These are phyloP conservation scores for Aphaenogaster ashmeadi DNA, from an alignment of 1,140 invertebrate species.

Conservation along the genomic window DNA sequence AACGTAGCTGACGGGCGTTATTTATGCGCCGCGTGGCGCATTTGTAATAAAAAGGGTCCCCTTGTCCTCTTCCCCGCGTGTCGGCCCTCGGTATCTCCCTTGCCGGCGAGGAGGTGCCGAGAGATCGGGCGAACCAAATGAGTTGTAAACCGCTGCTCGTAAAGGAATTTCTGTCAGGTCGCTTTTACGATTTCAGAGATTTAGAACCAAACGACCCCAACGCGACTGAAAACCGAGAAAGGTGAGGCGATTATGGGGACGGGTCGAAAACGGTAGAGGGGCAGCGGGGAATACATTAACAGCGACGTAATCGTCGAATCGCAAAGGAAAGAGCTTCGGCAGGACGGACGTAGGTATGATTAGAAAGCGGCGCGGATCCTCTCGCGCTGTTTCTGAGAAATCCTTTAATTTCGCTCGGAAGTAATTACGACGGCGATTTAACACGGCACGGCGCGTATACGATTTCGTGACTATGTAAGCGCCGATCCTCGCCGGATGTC, in stretches of 20 bases:
- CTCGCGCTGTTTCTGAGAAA: slow-evolving; percentile 32
- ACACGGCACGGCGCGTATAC: slow-evolving; percentile 8
- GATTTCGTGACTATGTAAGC: slow-evolving; percentile 23
- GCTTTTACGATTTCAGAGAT: slow-evolving; percentile 67
- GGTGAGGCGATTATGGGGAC: slow-evolving; percentile 11
- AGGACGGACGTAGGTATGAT: slow-evolving; percentile 40
- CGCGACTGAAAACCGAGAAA: slow-evolving; percentile 8
- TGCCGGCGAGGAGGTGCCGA: slow-evolving; percentile 15
- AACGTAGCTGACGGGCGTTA: slow-evolving; percentile 65
- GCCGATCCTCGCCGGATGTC: neutral
- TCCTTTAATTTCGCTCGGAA: slow-evolving; percentile 61
- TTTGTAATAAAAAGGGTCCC: slow-evolving; percentile 74
- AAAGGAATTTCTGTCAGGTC: slow-evolving; percentile 67
- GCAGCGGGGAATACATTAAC: neutral
- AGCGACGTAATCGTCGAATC: slow-evolving; percentile 6
- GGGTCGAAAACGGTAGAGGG: neutral
- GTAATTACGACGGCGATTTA: slow-evolving; percentile 58
- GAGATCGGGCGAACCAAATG: slow-evolving; percentile 70
- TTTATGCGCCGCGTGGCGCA: slow-evolving; percentile 73
- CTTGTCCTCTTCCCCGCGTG: neutral
- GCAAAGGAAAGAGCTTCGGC: neutral
- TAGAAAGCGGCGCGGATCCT: slow-evolving; percentile 51
- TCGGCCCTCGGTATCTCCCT: neutral
- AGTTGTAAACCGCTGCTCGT: slow-evolving; percentile 76
- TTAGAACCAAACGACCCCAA: slow-evolving; percentile 17